phyloP scores from a whole-genome alignment of 2,797 vertebrate species.

The Cuniculus paca region DNA sequence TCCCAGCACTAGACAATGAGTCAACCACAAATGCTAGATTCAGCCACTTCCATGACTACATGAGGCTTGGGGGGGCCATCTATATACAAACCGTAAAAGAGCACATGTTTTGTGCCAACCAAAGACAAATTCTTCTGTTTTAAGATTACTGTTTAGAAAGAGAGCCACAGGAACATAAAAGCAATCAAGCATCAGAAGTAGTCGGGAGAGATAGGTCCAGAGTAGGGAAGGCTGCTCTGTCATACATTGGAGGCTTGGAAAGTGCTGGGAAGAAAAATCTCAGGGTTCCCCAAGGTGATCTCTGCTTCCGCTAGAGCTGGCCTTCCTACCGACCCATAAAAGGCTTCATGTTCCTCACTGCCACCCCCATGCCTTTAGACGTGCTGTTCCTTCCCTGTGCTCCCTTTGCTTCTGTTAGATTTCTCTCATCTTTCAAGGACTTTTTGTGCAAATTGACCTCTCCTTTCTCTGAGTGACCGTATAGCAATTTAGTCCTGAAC shows the following conservation, averaged over 20 bases:
- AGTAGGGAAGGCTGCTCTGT: too few relatives aligned
- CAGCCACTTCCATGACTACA: too few relatives aligned
- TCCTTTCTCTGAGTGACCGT: neutral
- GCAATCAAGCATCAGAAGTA: neutral
- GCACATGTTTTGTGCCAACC: neutral
- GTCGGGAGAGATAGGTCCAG: neutral
- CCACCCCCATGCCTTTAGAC: neutral
- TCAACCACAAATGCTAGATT: too few relatives aligned
- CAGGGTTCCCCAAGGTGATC: rapidly evolving
- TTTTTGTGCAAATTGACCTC: neutral
- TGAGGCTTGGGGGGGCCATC: too few relatives aligned
- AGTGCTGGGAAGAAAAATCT: neutral
- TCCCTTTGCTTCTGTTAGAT: neutral
- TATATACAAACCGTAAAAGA: too few relatives aligned
- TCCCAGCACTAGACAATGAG: too few relatives aligned
- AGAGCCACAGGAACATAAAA: neutral
- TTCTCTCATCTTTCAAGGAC: neutral
- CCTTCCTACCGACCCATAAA: neutral
- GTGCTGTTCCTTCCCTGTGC: rapidly evolving
- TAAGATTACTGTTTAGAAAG: neutral
- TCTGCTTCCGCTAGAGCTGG: too few relatives aligned
- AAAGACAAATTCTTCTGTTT: neutral
- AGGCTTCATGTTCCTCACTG: neutral
- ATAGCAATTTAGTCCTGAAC: neutral
- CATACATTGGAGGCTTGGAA: rapidly evolving